Conservation (phyloP, 2,888 invertebrate genomes). For the Alviniconcha strummeri region DNA sequence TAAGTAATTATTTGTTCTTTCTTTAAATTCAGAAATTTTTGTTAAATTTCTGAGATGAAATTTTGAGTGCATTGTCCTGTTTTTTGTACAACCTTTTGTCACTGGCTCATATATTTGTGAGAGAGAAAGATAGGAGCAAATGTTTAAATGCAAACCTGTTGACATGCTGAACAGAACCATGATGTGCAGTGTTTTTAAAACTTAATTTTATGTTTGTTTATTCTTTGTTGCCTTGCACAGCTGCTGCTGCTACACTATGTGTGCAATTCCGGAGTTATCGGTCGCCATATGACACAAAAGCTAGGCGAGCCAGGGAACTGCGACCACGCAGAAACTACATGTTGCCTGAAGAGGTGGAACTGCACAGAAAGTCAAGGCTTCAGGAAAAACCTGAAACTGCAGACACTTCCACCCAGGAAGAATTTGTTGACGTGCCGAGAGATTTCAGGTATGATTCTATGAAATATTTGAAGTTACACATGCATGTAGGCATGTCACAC, state of each 20-base stretch:
- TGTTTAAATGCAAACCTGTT: neutral
- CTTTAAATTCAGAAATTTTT: neutral
- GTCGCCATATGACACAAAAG: slow-evolving; percentile 13
- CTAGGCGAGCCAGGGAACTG: slow-evolving; percentile 26
- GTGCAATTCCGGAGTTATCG: neutral
- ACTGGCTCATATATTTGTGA: neutral
- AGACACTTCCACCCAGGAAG: neutral
- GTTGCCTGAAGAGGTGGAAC: slow-evolving; percentile 36
- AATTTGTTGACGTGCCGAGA: slow-evolving; percentile 35
- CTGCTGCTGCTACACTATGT: neutral
- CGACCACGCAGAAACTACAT: slow-evolving; percentile 37
- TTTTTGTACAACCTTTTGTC: neutral
- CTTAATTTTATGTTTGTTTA: no score
- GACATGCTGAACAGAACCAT: no score
- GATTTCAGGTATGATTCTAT: slow-evolving; percentile 39
- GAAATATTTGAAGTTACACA: neutral
- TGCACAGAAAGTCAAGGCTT: slow-evolving; percentile 33
- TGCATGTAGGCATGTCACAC: neutral
- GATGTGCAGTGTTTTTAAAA: no score
- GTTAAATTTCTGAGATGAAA: no score
- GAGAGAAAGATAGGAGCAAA: neutral
- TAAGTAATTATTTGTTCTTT: neutral
- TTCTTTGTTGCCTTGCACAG: no score
- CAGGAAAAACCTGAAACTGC: slow-evolving; percentile 29
- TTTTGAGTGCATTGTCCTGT: no score